Evolutionary conservation across 2,888 invertebrate genomes (phyloP), one percentile per base, ranked within the genome.

Genomic region (Orchesellides sinensis): DNA sequence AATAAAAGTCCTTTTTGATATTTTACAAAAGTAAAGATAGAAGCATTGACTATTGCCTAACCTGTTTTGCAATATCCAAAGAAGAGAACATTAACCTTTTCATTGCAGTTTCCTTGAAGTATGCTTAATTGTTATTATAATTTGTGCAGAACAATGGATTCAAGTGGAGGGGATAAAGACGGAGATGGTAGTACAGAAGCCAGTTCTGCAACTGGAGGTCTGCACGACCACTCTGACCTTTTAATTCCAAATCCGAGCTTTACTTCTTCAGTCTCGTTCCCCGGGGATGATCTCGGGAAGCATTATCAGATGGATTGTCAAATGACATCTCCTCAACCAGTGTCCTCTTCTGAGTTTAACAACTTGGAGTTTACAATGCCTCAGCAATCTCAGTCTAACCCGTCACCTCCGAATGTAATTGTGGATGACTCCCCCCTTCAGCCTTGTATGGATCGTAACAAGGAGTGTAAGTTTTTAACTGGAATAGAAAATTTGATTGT

Each of bases 341-440:
- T 21, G 5, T 21, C 21, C 6, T 35, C 35, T 35, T 35, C 35
- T 35, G 5, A 5, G 1, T 17, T 21, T 29, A 59, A 29, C 32
- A 59, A 12, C 29, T 47, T 63, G 35, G 63, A 70, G 19, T 40
- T 68, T 56, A 3, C 21, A 12, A 35, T 35, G 52, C 52, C 66
- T 21, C 23, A 54, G 12, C 27, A 56, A 45, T 47, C 32, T n/a
- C 77, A 79, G 45, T 79, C 83, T 0, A 59, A 79, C 17, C 61
- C 79, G 4, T 96, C 96, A 88, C 96, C 97, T 89, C 96, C 96
- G 88, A 96, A 96, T 91, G 96, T 96, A 90, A 94, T 96, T 91
- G 96, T 98, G 89, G 98, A 98, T 92, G 96, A 97, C 90, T 96
- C 96, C 89, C 98, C 98, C 65, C 93, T 98, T 89, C 96, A 96